phyloP scores from a whole-genome alignment of 2,888 invertebrate genomes.

The Ochropacha duplaris region DNA sequence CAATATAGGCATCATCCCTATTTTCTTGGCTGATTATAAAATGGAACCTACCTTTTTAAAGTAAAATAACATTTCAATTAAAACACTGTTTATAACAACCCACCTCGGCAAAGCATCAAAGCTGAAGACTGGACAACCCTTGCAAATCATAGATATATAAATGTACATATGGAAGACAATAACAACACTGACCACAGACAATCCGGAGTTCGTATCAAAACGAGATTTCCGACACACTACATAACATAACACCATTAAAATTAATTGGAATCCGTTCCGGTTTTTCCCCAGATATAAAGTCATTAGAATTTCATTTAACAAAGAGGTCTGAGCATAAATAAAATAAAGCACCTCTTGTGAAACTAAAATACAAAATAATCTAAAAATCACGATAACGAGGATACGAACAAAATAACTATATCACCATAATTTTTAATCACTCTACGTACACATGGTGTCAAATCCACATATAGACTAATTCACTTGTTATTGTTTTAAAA shows the following conservation, averaged over 20 bases:
- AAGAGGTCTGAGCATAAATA: too few relatives aligned
- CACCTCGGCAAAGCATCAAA: conserved; percentile 10
- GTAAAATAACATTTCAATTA: neutral
- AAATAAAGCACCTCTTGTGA: too few relatives aligned
- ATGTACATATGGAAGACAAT: conserved; percentile 9
- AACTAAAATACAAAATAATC: neutral
- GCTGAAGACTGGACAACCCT: conserved; percentile 18
- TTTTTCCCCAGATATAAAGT: too few relatives aligned
- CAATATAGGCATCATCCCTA: too few relatives aligned
- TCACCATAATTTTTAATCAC: neutral
- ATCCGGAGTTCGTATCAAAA: conserved; percentile 24
- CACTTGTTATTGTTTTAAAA: neutral
- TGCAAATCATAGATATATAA: conserved; percentile 6
- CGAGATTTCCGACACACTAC: conserved; percentile 22
- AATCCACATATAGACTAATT: neutral
- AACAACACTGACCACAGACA: conserved; percentile 16
- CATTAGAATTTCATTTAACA: too few relatives aligned
- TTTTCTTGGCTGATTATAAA: too few relatives aligned
- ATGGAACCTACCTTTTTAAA: too few relatives aligned
- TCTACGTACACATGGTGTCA: neutral
- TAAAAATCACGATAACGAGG: neutral
- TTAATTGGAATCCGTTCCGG: neutral
- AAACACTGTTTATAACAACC: conserved; percentile 5
- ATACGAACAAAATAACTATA: neutral
- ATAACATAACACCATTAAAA: conserved; percentile 6